Base-by-base conservation (phyloP, 2,113 vertebrate species). In the Motacilla tschutschensis region DNA sequence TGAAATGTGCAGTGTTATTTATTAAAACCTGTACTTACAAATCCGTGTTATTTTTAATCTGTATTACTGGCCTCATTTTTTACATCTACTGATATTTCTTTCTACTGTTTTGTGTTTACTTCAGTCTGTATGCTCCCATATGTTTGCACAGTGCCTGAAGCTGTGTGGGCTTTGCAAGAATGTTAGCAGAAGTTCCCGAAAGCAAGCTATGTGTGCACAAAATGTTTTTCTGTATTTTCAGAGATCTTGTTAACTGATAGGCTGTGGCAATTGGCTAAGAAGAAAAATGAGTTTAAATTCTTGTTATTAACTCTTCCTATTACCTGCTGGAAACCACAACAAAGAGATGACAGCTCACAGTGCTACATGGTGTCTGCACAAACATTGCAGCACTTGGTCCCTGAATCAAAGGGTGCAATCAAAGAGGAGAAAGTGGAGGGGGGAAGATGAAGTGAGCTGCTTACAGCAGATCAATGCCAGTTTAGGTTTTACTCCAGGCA, bases 101-200 rank as follows among this genome's bases (percentile, higher is more conserved):
- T 75, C 48, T 36, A 16, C 44, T 44, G 21, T 31, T 90, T 43
- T 85, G 22, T 85, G 17, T 85, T 87, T 85, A 41, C 48, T 83
- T 73, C 43, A 36, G 33, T 58, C 40, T 65, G 9, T 76, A 25
- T 59, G 9, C 55, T 83, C 31, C 87, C 57, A n/a, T 91, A 72
- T 79, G 62, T 77, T 89, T 92, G 73, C 53, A 75, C 25, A 71
- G 69, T 46, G 57, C 79, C 67, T 89, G 65, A 41, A 73, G 60
- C 76, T 79, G 65, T 36, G 89, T 89, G 79, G 76, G 72, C 44
- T 70, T 66, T 92, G 33, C 1, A 13, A 50, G 71, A 87, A 67
- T 2, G 8, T 59, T 71, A 81, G 46, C 50, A 88, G 73, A 82
- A 82, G 35, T 66, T 89, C 67, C 72, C 33, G 26, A 91, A 87